These are phyloP conservation scores for Lithobates sylvaticus DNA, from an alignment of 2,797 vertebrate species.

Conservation along the genomic window DNA sequence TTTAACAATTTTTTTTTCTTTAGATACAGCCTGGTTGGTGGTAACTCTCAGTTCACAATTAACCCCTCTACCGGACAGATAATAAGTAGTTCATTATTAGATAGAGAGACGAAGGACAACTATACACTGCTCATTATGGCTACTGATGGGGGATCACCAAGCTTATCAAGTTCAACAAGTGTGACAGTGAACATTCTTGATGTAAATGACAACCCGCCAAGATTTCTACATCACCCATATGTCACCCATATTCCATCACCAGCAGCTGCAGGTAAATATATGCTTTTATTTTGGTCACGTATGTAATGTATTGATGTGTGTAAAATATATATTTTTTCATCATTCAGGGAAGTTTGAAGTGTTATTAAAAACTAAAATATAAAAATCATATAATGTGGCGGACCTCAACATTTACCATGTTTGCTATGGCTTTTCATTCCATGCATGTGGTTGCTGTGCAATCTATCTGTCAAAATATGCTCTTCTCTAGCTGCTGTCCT, in stretches of 20 bases:
- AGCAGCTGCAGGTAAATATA: slow-evolving; percentile 82
- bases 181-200: slow-evolving; percentile 88
- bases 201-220: slow-evolving; percentile 95
- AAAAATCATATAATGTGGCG: no score
- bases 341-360: no score
- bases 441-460: no score
- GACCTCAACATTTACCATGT: no score
- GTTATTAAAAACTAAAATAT: no score
- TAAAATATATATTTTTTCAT: background rate
- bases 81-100: slow-evolving; percentile 93
- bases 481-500: no score
- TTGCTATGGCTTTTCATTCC: no score
- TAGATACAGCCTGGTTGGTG: slow-evolving; percentile 92
- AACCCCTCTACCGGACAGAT: slow-evolving; percentile 97
- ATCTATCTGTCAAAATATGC: no score
- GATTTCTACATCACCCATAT: slow-evolving; percentile 96
- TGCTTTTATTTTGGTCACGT: background rate
- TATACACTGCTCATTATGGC: slow-evolving; percentile 93
- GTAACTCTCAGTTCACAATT: slow-evolving; percentile 94
- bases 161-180: slow-evolving; percentile 90
- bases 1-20: slow-evolving; percentile 33
- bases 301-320: background rate
- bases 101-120: slow-evolving; percentile 86
- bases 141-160: slow-evolving; percentile 86
- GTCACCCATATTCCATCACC: slow-evolving; percentile 94